Evolutionary conservation across 1,140 invertebrate genomes (phyloP).

Genomic region (Tetraneura akinire): DNA sequence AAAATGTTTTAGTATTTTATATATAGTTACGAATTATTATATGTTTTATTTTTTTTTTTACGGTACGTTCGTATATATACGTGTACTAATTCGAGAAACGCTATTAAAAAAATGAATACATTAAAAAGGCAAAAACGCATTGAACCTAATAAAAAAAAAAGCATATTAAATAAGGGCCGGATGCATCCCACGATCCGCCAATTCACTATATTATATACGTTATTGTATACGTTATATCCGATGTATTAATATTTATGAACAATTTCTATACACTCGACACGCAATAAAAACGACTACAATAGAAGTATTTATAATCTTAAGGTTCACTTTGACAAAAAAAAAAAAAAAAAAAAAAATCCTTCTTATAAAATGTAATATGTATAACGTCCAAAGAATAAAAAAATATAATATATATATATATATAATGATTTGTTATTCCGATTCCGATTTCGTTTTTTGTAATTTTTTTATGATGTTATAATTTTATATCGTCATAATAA

Average conservation of each 20-base stretch:
- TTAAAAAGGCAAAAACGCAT: neutral
- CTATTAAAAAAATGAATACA: conserved; percentile 11
- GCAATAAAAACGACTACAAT: neutral
- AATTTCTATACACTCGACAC: neutral
- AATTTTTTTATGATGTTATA: too few species aligned
- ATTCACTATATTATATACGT: conserved; percentile 1
- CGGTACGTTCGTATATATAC: neutral
- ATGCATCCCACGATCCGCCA: conserved; percentile 11
- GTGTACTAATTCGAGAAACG: neutral
- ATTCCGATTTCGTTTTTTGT: too few species aligned
- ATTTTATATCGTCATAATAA: too few species aligned
- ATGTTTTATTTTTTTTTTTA: conserved; percentile 5
- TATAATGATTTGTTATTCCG: too few species aligned
- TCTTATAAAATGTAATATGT: too few species aligned
- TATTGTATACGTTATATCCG: neutral
- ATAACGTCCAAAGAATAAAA: too few species aligned
- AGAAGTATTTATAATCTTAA: neutral
- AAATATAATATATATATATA: too few species aligned
- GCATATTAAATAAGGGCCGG: neutral
- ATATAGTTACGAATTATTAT: too few species aligned
- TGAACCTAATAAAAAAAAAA: neutral
- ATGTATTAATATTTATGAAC: conserved; percentile 24
- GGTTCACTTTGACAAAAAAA: neutral
- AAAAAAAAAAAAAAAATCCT: too few species aligned
- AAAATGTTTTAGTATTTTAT: too few species aligned